phyloP scores from a whole-genome alignment of 2,888 invertebrate genomes.

The Dryococelus australis region DNA sequence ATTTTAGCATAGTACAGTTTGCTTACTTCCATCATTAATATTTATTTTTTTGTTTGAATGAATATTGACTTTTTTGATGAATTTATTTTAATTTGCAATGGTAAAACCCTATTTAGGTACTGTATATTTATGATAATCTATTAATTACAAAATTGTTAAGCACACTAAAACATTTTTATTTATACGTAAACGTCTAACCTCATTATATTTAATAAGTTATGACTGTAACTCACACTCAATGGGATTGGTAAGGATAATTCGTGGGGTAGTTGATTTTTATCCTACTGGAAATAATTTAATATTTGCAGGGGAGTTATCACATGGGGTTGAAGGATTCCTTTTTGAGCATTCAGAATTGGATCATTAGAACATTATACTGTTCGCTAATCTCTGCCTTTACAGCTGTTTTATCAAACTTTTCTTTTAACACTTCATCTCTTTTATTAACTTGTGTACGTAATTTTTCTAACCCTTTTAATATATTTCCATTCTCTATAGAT shows the following conservation, averaged over 20 bases:
- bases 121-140: not conserved
- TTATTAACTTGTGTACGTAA: too few relatives aligned
- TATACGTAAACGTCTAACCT: not conserved
- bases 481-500: too few relatives aligned
- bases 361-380: not conserved
- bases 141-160: not conserved
- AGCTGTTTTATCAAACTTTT: not conserved
- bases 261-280: not conserved
- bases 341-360: not conserved
- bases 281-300: not conserved
- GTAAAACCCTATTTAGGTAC: too few relatives aligned
- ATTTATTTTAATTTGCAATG: too few relatives aligned
- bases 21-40: too few relatives aligned
- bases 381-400: not conserved
- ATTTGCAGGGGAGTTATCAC: not conserved
- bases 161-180: not conserved
- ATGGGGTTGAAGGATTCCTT: constrained; percentile 2
- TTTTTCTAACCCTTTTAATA: too few relatives aligned
- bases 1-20: too few relatives aligned
- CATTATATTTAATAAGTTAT: not conserved
- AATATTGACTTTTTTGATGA: too few relatives aligned
- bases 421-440: too few relatives aligned
- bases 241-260: constrained; percentile 18
- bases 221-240: not conserved
- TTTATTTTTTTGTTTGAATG: too few relatives aligned